Evolutionary conservation across 2,888 invertebrate species (phyloP).

Genomic region (Vannuccia rotundouncinata): DNA sequence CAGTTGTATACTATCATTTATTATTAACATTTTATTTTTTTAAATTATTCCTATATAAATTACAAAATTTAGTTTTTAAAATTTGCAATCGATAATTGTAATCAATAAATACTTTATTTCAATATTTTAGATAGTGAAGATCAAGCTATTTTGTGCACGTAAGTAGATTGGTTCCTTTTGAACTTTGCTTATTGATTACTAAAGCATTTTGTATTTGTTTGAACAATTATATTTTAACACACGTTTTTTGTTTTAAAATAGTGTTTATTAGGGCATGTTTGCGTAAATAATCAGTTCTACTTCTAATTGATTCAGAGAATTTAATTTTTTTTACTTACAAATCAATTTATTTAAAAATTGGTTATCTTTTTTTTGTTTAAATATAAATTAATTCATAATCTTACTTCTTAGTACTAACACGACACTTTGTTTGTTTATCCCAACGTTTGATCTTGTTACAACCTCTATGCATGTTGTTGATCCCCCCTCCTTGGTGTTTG

Average conservation of each 20-base stretch:
- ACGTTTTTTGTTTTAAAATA: not conserved
- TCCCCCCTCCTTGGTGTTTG: too few species aligned
- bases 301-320: too few species aligned
- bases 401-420: too few species aligned
- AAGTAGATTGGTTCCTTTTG: not conserved
- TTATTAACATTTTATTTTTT: not conserved
- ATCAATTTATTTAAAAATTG: not conserved
- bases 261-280: too few species aligned
- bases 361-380: too few species aligned
- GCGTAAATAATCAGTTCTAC: too few species aligned
- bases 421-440: too few species aligned
- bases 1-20: not conserved
- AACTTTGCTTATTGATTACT: not conserved
- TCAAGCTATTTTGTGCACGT: slow-evolving; percentile 41
- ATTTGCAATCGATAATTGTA: not conserved
- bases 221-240: not conserved
- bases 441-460: too few species aligned
- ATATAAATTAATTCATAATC: too few species aligned
- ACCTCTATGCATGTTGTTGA: too few species aligned
- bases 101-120: not conserved
- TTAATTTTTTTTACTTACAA: too few species aligned
- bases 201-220: too few species aligned
- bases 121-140: slow-evolving; percentile 37
- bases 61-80: not conserved
- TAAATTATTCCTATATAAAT: not conserved